phyloP scores from a whole-genome alignment of 2,797 vertebrate genomes.

The Cephalopachus bancanus region DNA sequence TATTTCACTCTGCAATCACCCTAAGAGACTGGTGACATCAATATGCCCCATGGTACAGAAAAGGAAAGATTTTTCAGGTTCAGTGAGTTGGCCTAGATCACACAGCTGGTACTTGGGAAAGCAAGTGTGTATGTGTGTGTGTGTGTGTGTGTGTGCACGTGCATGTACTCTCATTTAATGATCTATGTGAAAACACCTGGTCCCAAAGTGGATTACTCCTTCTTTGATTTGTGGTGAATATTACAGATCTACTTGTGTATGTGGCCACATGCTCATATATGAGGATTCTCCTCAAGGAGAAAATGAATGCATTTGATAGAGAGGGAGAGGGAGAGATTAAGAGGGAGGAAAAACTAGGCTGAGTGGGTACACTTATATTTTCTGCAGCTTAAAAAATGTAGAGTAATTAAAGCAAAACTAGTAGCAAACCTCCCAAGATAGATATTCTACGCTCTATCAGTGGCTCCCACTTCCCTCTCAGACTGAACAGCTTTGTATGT shows the following conservation, averaged over 20 bases:
- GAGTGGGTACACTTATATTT: not conserved
- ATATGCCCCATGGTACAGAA: not conserved
- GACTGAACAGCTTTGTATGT: not conserved
- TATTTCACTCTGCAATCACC: not conserved
- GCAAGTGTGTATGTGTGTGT: not conserved
- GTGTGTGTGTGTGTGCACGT: too few relatives aligned
- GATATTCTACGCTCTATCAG: not conserved
- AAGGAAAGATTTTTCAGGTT: not conserved
- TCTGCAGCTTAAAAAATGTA: slow-evolving; percentile 39
- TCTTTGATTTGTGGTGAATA: not conserved
- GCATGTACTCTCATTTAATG: not conserved
- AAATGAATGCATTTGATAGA: not conserved
- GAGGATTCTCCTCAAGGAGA: not conserved
- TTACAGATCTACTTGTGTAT: not conserved
- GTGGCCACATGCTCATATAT: not conserved
- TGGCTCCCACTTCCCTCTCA: not conserved
- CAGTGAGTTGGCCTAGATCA: not conserved
- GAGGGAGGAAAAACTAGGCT: not conserved
- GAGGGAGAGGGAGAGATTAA: not conserved
- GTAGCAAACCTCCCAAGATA: slow-evolving; percentile 15
- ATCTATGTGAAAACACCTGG: not conserved
- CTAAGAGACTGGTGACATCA: not conserved
- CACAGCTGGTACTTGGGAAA: not conserved
- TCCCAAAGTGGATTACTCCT: not conserved
- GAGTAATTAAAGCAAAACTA: slow-evolving; percentile 57